phyloP scores from a whole-genome alignment of 2,113 vertebrate genomes.

The Emberiza fucata region DNA sequence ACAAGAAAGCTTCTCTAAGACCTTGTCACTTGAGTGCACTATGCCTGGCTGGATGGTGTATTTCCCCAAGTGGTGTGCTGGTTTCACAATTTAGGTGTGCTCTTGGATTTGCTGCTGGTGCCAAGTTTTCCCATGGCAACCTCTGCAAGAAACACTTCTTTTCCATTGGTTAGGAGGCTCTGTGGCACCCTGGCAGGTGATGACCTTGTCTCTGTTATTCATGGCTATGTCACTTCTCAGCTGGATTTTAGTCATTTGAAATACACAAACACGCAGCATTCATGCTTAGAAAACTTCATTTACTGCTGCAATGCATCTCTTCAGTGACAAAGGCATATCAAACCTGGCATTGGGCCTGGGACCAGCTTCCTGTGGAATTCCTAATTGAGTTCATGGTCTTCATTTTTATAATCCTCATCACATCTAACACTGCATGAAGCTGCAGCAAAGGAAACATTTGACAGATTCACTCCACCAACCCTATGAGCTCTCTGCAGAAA shows the following conservation, averaged over 20 bases:
- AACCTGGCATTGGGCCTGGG: slow-evolving; percentile 40
- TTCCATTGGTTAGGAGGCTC: background rate
- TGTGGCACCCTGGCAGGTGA: slow-evolving; percentile 10
- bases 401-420: background rate
- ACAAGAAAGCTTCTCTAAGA: background rate
- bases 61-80: background rate
- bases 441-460: background rate
- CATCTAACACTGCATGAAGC: background rate
- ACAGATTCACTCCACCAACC: background rate
- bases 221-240: slow-evolving; percentile 40
- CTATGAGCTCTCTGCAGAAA: background rate
- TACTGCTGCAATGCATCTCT: slow-evolving; percentile 52
- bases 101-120: background rate
- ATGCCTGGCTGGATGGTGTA: background rate
- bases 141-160: background rate
- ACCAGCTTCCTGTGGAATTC: slow-evolving; percentile 34
- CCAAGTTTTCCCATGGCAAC: background rate
- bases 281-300: slow-evolving; percentile 46
- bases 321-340: slow-evolving; percentile 41
- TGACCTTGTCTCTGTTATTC: slow-evolving; percentile 36
- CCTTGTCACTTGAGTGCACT: background rate
- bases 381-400: slow-evolving; percentile 32
- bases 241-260: slow-evolving; percentile 43
- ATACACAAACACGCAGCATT: slow-evolving; percentile 18
- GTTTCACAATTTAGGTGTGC: background rate